Base-by-base conservation (phyloP, 1,140 invertebrate species). In the Drosophila trapezifrons region DNA sequence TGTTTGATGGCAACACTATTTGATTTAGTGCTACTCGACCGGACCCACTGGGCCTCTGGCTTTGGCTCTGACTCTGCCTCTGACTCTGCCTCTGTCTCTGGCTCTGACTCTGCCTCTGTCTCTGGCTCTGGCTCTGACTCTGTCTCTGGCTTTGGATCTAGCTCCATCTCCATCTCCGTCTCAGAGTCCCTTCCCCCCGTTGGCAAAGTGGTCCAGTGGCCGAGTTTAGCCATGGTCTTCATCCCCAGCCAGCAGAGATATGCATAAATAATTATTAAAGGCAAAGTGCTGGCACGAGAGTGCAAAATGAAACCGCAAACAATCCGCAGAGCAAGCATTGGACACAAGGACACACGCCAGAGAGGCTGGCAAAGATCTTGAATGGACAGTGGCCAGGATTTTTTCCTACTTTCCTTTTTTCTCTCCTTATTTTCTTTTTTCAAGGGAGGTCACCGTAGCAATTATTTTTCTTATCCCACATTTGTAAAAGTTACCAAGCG, bases 1-100 rank as follows among this genome's bases (percentile, higher is more conserved):
- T 85, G 77, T 74, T 80, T 85, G 81, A 84, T 84, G 77, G 77
- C 55, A 67, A 57, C 71, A 73, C 63, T 84, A 84, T 84, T 84
- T 84, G 76, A 84, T 85, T 80, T 85, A 80, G 77, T 85, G 77
- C 54, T 60, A 80, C 80, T 84, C 81, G 65, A 84, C 65, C 66
- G 76, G 63, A 75, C 72, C 46, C 58, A 71, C 42, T 45, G 63
- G 45, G 25, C 35, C 42, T 18, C 25, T 52, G 27, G 10, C 46
- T 49, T 22, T 17, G 29, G 1, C 51, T 29, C 25, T 17, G 47
- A 0, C 47, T 49, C 25, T 12, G 46, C 1, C 49, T n/a, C 38
- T 8, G 15, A 0, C 35, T 15, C 35, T 15, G 35, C 0, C 35
- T 18, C 47, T 3, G 5, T 0, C 27, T 51, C 15, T 2, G 17